Conservation (phyloP, 2,888 invertebrate genomes). For the Agrochola lota region DNA sequence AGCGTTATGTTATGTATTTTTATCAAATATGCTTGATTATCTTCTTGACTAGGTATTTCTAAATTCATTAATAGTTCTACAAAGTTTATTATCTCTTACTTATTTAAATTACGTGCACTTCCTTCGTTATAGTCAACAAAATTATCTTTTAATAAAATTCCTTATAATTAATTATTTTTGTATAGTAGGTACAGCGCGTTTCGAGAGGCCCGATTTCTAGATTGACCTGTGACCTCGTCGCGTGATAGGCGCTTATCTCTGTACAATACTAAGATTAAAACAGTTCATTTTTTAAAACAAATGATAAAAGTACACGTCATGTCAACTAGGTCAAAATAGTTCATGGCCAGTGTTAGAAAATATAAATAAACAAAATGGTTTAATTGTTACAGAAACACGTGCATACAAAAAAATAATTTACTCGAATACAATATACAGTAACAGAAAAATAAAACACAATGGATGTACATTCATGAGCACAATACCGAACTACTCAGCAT, state of each 20-base stretch:
- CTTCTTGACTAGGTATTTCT: neutral
- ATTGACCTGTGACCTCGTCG: constrained; percentile 13
- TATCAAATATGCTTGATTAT: neutral
- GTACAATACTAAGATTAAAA: neutral
- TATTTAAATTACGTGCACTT: neutral
- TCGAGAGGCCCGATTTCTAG: constrained; percentile 9
- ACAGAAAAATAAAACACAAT: no score
- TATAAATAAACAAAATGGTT: no score
- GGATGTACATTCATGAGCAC: neutral
- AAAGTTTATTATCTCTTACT: neutral
- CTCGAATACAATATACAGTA: no score
- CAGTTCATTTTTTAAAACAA: neutral
- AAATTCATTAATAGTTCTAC: no score
- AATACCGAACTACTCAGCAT: neutral
- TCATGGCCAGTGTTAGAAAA: no score
- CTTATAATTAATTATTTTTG: neutral
- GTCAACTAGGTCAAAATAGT: neutral
- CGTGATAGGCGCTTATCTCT: constrained; percentile 8
- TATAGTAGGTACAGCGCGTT: neutral
- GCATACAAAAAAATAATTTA: no score
- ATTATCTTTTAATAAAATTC: neutral
- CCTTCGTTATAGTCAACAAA: neutral
- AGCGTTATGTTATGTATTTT: neutral
- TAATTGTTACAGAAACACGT: no score
- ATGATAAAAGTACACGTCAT: neutral